A percentile compares a stretch with the other conserved stretches of the same genome.
Conservation (phyloP, 2,888 invertebrate species). For the Crioceris asparagi region DNA sequence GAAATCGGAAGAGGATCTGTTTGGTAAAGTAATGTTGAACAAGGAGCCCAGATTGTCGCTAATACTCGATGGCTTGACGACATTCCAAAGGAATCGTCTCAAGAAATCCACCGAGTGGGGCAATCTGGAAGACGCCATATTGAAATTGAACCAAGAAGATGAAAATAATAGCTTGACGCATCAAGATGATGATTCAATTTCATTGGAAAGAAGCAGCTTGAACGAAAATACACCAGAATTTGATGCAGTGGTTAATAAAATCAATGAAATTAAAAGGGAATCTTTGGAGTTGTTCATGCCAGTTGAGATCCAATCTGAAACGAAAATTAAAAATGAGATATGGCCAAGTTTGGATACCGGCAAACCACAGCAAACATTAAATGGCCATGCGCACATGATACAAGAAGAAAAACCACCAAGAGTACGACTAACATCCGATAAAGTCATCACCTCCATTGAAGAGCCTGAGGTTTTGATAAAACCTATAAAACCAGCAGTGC, state of each 20-base stretch:
- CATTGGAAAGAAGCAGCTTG: constrained; percentile 17
- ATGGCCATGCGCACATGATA: constrained; percentile 1
- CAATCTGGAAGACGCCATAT: constrained; percentile 64
- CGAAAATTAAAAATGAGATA: constrained; percentile 27
- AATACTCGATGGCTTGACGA: constrained; percentile 54
- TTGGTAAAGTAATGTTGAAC: constrained; percentile 40
- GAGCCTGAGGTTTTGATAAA: too few species aligned
- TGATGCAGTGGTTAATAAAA: constrained; percentile 33
- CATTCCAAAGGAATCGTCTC: constrained; percentile 52
- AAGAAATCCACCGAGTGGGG: constrained; percentile 70
- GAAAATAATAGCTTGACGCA: constrained; percentile 12
- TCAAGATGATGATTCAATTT: constrained; percentile 7
- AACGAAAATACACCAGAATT: constrained; percentile 29
- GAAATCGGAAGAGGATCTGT: constrained; percentile 33
- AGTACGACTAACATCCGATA: constrained; percentile 11
- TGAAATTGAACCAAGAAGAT: constrained; percentile 39
- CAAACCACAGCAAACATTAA: too few species aligned
- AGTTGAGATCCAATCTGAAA: constrained; percentile 14
- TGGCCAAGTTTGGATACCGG: constrained; percentile 30
- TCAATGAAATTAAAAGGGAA: constrained; percentile 33
- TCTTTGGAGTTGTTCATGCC: constrained; percentile 16
- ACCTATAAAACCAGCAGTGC: constrained; percentile 5
- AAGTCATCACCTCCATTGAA: neutral
- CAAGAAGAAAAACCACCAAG: neutral
- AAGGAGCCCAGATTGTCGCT: constrained; percentile 50